phyloP scores from a whole-genome alignment of 2,113 vertebrate species.

The Gila orcuttii region DNA sequence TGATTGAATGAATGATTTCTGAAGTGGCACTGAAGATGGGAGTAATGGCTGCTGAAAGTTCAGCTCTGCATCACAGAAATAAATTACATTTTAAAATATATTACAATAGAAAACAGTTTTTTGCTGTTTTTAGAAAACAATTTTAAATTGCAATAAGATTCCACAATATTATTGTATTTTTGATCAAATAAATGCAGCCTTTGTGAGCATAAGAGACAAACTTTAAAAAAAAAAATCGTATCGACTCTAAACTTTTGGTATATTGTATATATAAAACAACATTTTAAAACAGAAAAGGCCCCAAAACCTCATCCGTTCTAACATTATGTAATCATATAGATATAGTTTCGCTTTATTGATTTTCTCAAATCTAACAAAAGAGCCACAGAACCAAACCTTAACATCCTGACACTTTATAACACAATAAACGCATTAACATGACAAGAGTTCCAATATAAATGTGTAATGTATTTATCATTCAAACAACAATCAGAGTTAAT shows the following conservation, averaged over 20 bases:
- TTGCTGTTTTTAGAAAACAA: neutral
- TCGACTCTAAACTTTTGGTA: neutral
- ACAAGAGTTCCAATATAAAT: neutral
- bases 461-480: neutral
- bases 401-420: neutral
- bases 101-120: neutral
- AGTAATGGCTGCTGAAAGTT: neutral
- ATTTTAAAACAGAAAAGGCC: neutral
- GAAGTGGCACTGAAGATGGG: neutral
- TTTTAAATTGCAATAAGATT: neutral
- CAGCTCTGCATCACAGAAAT: neutral
- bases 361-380: neutral
- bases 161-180: neutral
- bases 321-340: neutral
- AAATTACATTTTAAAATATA: neutral
- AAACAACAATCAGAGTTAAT: neutral
- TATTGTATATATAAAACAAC: neutral
- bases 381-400: neutral
- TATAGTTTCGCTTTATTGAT: neutral
- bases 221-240: neutral
- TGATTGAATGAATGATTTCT: neutral
- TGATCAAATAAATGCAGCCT: neutral
- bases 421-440: neutral
- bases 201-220: neutral
- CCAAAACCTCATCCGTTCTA: neutral